Conservation (phyloP, 2,797 vertebrate genomes). For the Anniella stebbinsi region DNA sequence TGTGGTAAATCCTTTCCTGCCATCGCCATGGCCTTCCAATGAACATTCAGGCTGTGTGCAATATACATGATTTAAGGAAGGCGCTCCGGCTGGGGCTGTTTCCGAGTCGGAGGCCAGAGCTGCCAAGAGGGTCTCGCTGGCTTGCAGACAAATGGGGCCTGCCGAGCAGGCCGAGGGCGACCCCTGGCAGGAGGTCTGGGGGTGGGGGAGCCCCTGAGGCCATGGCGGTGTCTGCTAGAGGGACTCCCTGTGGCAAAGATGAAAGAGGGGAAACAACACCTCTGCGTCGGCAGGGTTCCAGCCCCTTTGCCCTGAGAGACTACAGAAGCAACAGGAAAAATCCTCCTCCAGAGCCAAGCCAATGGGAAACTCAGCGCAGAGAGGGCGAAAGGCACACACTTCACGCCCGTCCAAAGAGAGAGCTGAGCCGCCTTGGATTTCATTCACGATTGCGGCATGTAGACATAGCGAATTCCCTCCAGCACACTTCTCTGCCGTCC, state of each 20-base stretch:
- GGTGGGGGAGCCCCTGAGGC: constrained; percentile 2
- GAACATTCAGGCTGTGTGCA: constrained; percentile 65
- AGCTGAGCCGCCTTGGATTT: not conserved
- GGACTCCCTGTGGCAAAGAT: constrained; percentile 44
- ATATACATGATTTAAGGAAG: constrained; percentile 71
- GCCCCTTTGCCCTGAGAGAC: constrained; percentile 44
- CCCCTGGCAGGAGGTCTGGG: not conserved
- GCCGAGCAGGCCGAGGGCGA: not conserved
- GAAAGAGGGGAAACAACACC: not conserved
- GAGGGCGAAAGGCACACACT: constrained; percentile 54
- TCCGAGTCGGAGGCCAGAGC: constrained; percentile 43
- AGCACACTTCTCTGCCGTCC: not conserved
- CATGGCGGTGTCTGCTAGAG: not conserved
- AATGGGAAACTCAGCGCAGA: constrained; percentile 64
- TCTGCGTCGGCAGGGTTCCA: constrained; percentile 13
- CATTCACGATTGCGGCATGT: too few relatives aligned
- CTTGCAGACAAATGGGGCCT: constrained; percentile 9
- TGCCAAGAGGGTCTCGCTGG: constrained; percentile 43
- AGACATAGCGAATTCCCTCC: not conserved
- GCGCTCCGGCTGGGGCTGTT: constrained; percentile 62
- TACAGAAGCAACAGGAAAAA: constrained; percentile 59
- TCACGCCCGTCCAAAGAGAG: constrained; percentile 17
- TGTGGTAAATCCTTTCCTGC: constrained; percentile 82
- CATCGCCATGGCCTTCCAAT: constrained; percentile 70
- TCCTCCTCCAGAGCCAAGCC: constrained; percentile 53